Evolutionary conservation across 1,140 invertebrate species (phyloP).

Genomic region (Idris sp.): DNA sequence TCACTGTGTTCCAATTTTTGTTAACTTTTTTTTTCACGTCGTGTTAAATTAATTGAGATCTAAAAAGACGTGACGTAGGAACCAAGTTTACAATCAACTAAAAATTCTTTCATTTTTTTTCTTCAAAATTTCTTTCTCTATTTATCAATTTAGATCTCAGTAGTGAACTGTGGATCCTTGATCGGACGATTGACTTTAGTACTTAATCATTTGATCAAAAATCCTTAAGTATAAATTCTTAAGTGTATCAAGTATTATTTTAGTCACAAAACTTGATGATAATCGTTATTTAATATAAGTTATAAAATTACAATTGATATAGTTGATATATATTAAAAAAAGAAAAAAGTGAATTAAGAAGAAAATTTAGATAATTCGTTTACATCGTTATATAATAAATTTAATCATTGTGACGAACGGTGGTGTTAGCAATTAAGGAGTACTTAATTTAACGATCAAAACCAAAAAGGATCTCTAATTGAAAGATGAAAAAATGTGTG

Average conservation of each 20-base stretch:
- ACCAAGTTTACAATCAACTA: too few relatives aligned
- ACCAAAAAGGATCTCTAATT: too few relatives aligned
- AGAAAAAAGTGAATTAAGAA: too few relatives aligned
- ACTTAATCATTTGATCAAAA: conserved; percentile 13
- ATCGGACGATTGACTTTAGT: conserved; percentile 11
- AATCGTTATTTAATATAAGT: conserved; percentile 39
- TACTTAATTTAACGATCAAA: conserved; percentile 17
- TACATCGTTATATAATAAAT: background rate
- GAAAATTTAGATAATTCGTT: background rate
- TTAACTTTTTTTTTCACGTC: too few relatives aligned
- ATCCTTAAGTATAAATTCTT: too few relatives aligned
- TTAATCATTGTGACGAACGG: background rate
- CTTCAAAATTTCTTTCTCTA: too few relatives aligned
- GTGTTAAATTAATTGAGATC: too few relatives aligned
- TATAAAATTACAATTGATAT: conserved; percentile 7
- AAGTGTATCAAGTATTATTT: conserved; percentile 41
- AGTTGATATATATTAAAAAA: conserved; percentile 4
- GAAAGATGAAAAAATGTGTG: background rate
- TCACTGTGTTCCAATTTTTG: conserved; percentile 55
- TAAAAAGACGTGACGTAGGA: background rate
- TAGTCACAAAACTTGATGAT: conserved; percentile 43
- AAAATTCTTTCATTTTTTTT: too few relatives aligned
- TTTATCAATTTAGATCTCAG: too few relatives aligned
- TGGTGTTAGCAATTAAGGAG: background rate
- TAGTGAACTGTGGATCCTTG: conserved; percentile 9